Evolutionary conservation across 2,797 vertebrate species (phyloP).

Genomic region (Malurus leucopterus): DNA sequence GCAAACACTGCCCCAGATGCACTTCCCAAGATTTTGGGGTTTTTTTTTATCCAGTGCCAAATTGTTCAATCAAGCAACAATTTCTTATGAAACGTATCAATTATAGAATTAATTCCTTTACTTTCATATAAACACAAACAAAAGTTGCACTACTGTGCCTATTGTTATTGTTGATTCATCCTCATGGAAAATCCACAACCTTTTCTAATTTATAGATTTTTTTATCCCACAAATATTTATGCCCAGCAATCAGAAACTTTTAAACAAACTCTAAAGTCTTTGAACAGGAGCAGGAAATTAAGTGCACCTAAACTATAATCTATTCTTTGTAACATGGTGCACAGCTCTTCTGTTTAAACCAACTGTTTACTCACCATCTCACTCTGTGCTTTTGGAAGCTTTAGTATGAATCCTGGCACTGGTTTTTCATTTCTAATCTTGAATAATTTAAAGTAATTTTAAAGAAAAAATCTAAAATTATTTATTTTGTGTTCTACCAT

Average conservation of each 20-base stretch:
- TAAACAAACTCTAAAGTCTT: background rate
- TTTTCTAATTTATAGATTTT: background rate
- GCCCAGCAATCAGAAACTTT: background rate
- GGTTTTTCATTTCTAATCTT: background rate
- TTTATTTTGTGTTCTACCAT: background rate
- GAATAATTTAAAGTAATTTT: background rate
- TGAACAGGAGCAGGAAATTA: background rate
- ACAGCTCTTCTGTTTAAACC: background rate
- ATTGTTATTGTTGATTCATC: background rate
- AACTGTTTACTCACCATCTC: background rate
- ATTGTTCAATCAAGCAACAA: background rate
- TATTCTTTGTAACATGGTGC: background rate
- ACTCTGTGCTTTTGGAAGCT: background rate
- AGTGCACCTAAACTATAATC: background rate
- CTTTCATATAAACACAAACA: background rate
- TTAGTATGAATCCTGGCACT: background rate
- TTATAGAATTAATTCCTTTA: background rate
- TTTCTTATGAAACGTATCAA: background rate
- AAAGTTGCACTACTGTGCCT: background rate
- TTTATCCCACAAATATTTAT: fast-evolving
- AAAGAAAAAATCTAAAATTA: background rate
- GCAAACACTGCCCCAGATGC: background rate
- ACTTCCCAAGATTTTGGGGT: fast-evolving
- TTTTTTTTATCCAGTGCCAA: background rate
- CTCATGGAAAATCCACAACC: background rate